Evolutionary conservation across 37 sponge, comb jelly and placozoan genomes (phyloP).

Genomic region (Theonella swinhoei): DNA sequence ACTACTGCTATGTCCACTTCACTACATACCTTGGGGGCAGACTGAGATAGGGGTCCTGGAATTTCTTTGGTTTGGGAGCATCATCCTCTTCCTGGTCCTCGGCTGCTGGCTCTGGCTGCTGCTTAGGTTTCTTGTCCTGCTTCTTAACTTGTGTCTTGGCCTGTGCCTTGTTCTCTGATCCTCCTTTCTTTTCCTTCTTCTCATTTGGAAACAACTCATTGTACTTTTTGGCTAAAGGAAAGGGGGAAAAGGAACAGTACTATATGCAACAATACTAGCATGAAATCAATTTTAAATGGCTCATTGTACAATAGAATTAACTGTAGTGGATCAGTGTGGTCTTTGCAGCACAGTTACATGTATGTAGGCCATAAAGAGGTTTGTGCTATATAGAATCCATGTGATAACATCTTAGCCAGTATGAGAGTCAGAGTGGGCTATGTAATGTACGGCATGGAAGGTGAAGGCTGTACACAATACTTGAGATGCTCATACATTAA

Average conservation of each 20-base stretch:
- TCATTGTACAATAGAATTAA: too few relatives aligned
- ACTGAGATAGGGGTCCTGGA: constrained; percentile 78
- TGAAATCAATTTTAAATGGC: not conserved
- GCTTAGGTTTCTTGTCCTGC: constrained; percentile 46
- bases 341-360: too few relatives aligned
- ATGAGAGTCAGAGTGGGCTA: too few relatives aligned
- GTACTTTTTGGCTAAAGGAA: constrained; percentile 73
- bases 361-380: too few relatives aligned
- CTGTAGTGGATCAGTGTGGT: too few relatives aligned
- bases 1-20: too few relatives aligned
- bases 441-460: too few relatives aligned
- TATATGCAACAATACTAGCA: not conserved
- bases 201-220: constrained; percentile 76
- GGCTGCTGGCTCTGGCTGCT: constrained; percentile 38
- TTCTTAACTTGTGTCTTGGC: constrained; percentile 29
- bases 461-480: too few relatives aligned
- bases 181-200: constrained; percentile 63
- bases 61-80: constrained; percentile 52
- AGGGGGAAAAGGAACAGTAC: not conserved
- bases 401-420: too few relatives aligned
- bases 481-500: too few relatives aligned
- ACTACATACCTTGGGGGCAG: constrained; percentile 84
- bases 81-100: constrained; percentile 76
- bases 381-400: too few relatives aligned
- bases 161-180: not conserved